Conservation (phyloP, 2,888 invertebrate species). For the Catocala nupta region DNA sequence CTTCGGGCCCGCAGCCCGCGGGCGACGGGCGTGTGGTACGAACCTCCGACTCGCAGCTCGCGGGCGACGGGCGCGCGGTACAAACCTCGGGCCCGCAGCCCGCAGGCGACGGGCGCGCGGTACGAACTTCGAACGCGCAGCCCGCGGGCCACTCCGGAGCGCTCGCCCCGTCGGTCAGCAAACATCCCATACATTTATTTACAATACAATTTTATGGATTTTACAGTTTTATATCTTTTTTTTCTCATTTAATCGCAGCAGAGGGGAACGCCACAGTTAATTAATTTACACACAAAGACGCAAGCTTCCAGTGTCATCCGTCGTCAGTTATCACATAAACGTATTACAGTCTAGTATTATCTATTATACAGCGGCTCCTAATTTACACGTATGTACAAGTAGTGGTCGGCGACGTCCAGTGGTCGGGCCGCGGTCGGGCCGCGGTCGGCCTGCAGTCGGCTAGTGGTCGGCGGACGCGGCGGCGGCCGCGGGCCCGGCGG, state of each 20-base stretch:
- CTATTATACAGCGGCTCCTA: slow-evolving; percentile 33
- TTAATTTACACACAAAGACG: slow-evolving; percentile 37
- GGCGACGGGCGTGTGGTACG: background rate
- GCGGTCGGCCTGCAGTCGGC: slow-evolving; percentile 5
- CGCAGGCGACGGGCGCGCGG: background rate
- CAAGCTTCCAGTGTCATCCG: slow-evolving; percentile 37
- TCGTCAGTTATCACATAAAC: slow-evolving; percentile 45
- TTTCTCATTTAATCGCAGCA: slow-evolving; percentile 32
- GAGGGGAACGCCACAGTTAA: slow-evolving; percentile 22
- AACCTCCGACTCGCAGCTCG: background rate
- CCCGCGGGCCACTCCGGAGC: background rate
- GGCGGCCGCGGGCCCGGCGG: slow-evolving; percentile 28
- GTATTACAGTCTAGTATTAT: slow-evolving; percentile 28
- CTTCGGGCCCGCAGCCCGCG: background rate
- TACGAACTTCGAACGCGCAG: background rate
- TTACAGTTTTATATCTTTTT: slow-evolving; percentile 32
- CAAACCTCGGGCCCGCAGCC: background rate
- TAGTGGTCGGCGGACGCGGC: slow-evolving; percentile 12
- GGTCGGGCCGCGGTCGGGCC: slow-evolving; percentile 13
- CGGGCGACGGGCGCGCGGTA: too few species aligned
- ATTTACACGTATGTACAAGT: slow-evolving; percentile 41
- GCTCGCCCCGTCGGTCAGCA: background rate
- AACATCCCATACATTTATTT: slow-evolving; percentile 47
- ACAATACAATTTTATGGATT: slow-evolving; percentile 49
- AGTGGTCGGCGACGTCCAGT: background rate